Base-by-base conservation (phyloP, 2,888 invertebrate genomes). In the Aquatica leii region DNA sequence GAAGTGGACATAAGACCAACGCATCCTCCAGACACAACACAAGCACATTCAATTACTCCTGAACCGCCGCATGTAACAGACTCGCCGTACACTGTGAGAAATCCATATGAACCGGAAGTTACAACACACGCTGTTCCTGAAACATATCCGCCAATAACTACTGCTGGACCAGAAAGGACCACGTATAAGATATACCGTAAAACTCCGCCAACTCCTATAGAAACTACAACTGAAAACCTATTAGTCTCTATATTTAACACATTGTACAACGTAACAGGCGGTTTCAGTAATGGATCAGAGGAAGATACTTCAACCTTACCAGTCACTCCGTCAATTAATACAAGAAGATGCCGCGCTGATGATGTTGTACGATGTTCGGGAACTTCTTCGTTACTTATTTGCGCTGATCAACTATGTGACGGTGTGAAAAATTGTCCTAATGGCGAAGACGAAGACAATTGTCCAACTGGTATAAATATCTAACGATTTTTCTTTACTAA, bases 371-470 rank as follows among this genome's bases (percentile, higher is more conserved):
- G 79, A 48, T 88, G 88, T 73, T 69, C 73, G 0, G 84, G 85
- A 71, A 83, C 83, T 35, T 80, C 82, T 65, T n/a, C n/a, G n/a
- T 77, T 80, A 59, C 82, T 82, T 72, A 87, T 94, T 62, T 85
- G 87, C 59, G 79, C 78, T 0, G 81, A 83, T 17, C 85, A 84
- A 61, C 78, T 81, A 63, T 95, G 94, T 78, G 88, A 93, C 75
- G 86, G 88, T 1, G 71, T 73, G 1, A 40, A 54, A 0, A 87
- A 93, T 71, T 94, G 94, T 74, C 76, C 81, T 4, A 89, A 90
- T 73, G 85, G 85, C 3, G 86, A 86, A 17, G 93, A 94, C 76
- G 94, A 94, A 78, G 71, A 72, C 15, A 81, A 84, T 68, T 92
- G 91, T 75, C 74, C 71, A 59, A 40, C 67, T 62, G 74, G 72